Evolutionary conservation across 2,888 invertebrate genomes (phyloP).

Genomic region (Euproctis similis): DNA sequence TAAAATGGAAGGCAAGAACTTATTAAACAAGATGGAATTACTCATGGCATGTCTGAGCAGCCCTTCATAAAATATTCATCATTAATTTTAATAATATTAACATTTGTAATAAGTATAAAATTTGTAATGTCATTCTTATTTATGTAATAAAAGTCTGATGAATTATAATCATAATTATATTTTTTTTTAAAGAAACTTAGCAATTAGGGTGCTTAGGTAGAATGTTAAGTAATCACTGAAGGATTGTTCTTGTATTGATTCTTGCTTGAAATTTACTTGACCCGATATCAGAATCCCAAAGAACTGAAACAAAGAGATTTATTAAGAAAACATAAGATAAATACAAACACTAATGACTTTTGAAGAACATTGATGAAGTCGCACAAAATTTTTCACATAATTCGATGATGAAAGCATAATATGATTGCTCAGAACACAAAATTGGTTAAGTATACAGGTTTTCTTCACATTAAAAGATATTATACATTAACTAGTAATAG

Average conservation of each 20-base stretch:
- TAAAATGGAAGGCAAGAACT: slow-evolving; percentile 97
- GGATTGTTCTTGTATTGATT: slow-evolving; percentile 64
- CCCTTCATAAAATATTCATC: slow-evolving; percentile 69
- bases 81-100: slow-evolving; percentile 6
- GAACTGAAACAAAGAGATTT: slow-evolving; percentile 53
- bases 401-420: no score
- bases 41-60: slow-evolving; percentile 93
- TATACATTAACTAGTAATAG: no score
- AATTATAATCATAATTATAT: slow-evolving; percentile 37
- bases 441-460: no score
- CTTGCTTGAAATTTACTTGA: slow-evolving; percentile 47
- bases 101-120: slow-evolving; percentile 5
- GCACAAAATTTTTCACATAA: no score
- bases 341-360: no score
- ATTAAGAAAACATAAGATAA: no score
- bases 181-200: slow-evolving; percentile 63
- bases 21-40: slow-evolving; percentile 96
- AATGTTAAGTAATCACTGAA: slow-evolving; percentile 73
- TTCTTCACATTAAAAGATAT: no score
- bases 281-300: slow-evolving; percentile 50
- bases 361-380: no score
- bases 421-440: no score
- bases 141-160: slow-evolving; percentile 29
- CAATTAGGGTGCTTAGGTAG: slow-evolving; percentile 66
- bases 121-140: no score